Conservation (phyloP, 2,888 invertebrate species). For the Entomobrya multifasciata region DNA sequence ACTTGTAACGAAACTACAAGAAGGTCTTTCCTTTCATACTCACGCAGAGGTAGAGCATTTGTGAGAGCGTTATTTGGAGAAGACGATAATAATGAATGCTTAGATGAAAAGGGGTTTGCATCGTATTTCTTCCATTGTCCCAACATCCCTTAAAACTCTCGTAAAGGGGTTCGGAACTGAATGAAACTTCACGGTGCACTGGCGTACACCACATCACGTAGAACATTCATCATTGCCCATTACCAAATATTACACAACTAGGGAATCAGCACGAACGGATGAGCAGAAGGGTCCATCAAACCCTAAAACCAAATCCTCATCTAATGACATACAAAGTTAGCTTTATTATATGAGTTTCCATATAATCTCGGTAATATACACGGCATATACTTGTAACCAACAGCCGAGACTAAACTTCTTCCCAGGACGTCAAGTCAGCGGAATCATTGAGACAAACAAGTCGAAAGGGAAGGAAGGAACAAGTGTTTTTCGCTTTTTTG, state of each 20-base stretch:
- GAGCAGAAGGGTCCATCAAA: conserved; percentile 70
- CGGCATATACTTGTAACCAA: conserved; percentile 48
- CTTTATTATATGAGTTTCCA: conserved; percentile 25
- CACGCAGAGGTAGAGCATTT: not conserved
- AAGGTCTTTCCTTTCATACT: conserved; percentile 6
- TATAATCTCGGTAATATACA: conserved; percentile 23
- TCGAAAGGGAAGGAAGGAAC: conserved; percentile 67
- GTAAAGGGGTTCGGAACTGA: conserved; percentile 67
- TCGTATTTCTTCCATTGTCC: conserved; percentile 30
- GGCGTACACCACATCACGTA: conserved; percentile 52
- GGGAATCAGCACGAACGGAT: conserved; percentile 66
- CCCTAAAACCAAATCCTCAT: conserved; percentile 18
- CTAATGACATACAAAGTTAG: conserved; percentile 49
- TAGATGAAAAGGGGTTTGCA: conserved; percentile 33
- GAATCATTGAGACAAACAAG: conserved; percentile 54
- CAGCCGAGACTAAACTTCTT: conserved; percentile 70
- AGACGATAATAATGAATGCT: conserved; percentile 45
- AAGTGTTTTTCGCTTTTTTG: conserved; percentile 57
- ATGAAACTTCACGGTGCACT: conserved; percentile 67
- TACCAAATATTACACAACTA: conserved; percentile 60
- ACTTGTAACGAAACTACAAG: conserved; percentile 18
- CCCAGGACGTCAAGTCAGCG: conserved; percentile 65
- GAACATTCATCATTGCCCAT: conserved; percentile 45
- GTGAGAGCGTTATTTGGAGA: not conserved
- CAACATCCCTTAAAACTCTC: conserved; percentile 45